Percentiles rank a stretch among this genome's conserved stretches.
Conservation (phyloP, 2,797 vertebrate genomes). For the Thamnophis elegans region DNA sequence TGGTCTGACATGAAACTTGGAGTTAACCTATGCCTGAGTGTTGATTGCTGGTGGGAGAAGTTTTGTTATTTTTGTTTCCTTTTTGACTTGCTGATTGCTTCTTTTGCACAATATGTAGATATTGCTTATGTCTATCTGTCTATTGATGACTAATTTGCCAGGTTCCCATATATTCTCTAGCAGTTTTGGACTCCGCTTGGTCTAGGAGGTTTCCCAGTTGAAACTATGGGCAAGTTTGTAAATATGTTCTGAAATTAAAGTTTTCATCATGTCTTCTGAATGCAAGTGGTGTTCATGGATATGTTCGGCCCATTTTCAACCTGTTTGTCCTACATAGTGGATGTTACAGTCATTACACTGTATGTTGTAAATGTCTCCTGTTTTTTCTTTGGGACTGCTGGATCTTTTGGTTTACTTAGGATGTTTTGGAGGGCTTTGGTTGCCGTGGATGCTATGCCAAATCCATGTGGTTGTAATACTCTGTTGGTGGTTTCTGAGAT, state of each 20-base stretch:
- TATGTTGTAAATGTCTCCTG: not conserved
- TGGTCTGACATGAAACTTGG: not conserved
- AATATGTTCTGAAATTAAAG: no score
- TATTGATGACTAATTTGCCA: not conserved
- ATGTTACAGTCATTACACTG: no score
- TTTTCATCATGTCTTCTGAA: no score
- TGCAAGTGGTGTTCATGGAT: no score
- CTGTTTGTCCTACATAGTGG: no score
- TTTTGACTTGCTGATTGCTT: not conserved
- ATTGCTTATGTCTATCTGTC: not conserved
- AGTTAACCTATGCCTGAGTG: not conserved
- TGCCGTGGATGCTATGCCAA: not conserved
- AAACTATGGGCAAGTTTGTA: no score
- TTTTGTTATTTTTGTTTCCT: not conserved
- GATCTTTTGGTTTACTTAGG: not conserved
- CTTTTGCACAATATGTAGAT: not conserved
- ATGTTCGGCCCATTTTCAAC: no score
- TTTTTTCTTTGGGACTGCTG: not conserved
- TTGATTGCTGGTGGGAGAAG: not conserved
- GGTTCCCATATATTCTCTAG: no score
- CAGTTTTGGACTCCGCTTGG: no score
- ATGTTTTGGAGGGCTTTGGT: not conserved
- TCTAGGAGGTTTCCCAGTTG: no score
- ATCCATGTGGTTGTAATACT: not conserved
- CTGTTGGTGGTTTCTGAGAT: not conserved